Conservation (phyloP, 2,888 invertebrate genomes). For the Dexiosoma caninum region DNA sequence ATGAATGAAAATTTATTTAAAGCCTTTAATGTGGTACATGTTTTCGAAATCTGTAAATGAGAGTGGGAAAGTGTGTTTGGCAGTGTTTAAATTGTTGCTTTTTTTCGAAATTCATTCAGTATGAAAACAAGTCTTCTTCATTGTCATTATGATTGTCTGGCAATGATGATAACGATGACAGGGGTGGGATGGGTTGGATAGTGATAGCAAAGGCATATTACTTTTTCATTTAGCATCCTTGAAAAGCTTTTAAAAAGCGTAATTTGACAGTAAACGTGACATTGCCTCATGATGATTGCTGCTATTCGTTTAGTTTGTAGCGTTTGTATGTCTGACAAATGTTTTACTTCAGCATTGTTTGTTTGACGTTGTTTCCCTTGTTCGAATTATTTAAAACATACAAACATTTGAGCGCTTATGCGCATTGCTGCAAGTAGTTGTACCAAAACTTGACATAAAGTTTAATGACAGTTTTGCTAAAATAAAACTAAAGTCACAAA, state of each 20-base stretch:
- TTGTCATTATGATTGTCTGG: constrained; percentile 46
- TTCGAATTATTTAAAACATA: neutral
- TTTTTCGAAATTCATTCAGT: constrained; percentile 24
- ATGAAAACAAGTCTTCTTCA: neutral
- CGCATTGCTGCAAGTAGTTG: constrained; percentile 4
- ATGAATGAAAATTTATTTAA: constrained; percentile 45
- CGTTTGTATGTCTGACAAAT: neutral
- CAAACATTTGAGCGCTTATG: neutral
- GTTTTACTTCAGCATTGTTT: constrained; percentile 5
- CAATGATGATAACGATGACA: constrained; percentile 24
- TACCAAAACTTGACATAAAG: neutral
- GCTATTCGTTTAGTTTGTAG: neutral
- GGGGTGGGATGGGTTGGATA: too few species aligned
- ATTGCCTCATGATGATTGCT: constrained; percentile 15
- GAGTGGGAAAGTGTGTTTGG: too few species aligned
- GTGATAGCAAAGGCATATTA: too few species aligned
- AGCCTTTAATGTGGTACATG: neutral
- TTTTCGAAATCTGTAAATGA: neutral
- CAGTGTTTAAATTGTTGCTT: constrained; percentile 54
- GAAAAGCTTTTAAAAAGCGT: constrained; percentile 45
- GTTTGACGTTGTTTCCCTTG: neutral
- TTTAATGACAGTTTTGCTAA: neutral
- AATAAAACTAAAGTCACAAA: neutral
- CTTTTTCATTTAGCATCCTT: constrained; percentile 39
- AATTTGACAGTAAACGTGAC: constrained; percentile 42